Evolutionary conservation across 2,888 invertebrate genomes (phyloP), one percentile per base, ranked within the genome.

Genomic region (Stenchaetothrips biformis): DNA sequence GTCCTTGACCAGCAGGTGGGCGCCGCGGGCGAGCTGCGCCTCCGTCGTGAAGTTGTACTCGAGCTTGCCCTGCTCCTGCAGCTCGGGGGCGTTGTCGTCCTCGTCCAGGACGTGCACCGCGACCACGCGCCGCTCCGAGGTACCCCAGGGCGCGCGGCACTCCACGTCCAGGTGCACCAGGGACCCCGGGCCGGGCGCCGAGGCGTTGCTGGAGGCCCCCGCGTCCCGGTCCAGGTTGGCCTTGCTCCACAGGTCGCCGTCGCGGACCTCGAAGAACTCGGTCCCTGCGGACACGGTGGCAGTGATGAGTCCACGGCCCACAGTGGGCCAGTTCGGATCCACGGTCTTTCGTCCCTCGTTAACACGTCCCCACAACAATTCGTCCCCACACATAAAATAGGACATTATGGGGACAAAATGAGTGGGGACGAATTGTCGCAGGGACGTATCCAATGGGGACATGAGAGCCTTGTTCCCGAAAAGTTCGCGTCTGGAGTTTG

Each of bases 21-120:
- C 67, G 67, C 67, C 53, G 67, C 67, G 67, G 9, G 67, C 67
- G 21, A n/a, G 21, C 67, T 18, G 18, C 25, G 25, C 25, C 67
- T 74, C 67, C 9, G 67, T 74, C 25, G 21, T 74, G 67, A 74
- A 74, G 67, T 74, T 74, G 67, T 25, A 74, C 67, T 74, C 67
- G 21, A 74, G 67, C 67, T 9, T 21, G 25, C 25, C 67, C 16
- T 13, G 53, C 67, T 74, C 25, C 67, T 74, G 21, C 25, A 74
- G 67, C 21, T 9, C 25, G 25, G 67, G 67, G 21, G 67, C 67
- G 67, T 74, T 74, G 67, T 74, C 67, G 67, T 74, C 67, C 67
- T 74, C 67, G 67, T 74, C 67, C 25, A 74, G 67, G 67, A 74
- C 11, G 25, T 11, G 8, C 21, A 74, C 67, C 25, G 7, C 11